Percentiles rank a stretch among this genome's conserved stretches.
These are phyloP conservation scores for Seira ritae DNA, from an alignment of 2,888 invertebrate genomes.

Conservation along the genomic window DNA sequence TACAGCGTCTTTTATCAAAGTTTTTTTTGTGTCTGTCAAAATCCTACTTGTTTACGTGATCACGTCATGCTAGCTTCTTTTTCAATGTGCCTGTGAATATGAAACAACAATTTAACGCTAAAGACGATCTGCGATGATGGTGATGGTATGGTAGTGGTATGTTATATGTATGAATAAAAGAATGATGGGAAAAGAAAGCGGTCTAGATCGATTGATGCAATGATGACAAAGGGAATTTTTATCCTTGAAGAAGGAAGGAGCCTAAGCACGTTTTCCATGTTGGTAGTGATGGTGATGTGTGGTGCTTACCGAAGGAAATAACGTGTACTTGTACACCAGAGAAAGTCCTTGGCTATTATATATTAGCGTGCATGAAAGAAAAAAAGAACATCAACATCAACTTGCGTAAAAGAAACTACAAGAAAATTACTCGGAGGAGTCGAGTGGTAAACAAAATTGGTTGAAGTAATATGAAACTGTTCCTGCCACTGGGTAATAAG, in stretches of 20 bases:
- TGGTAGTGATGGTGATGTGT: too few relatives aligned
- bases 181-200: background rate
- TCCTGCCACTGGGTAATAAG: too few relatives aligned
- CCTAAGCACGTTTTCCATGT: background rate
- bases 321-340: too few relatives aligned
- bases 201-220: constrained; percentile 27
- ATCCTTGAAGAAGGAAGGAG: constrained; percentile 1
- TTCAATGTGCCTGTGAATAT: background rate
- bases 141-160: too few relatives aligned
- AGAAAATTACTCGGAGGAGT: background rate
- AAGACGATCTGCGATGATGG: background rate
- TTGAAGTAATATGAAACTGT: background rate
- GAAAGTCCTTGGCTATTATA: background rate
- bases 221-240: constrained; percentile 44
- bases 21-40: background rate
- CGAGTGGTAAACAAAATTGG: background rate
- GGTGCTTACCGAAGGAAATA: too few relatives aligned
- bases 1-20: background rate
- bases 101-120: background rate
- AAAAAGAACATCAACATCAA: too few relatives aligned
- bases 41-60: background rate
- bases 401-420: background rate
- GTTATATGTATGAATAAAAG: background rate
- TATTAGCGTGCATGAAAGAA: background rate
- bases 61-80: background rate